Evolutionary conservation across 2,888 invertebrate species (phyloP), one percentile per base, ranked within the genome.

Genomic region (Lepidocyrtoides sp.): DNA sequence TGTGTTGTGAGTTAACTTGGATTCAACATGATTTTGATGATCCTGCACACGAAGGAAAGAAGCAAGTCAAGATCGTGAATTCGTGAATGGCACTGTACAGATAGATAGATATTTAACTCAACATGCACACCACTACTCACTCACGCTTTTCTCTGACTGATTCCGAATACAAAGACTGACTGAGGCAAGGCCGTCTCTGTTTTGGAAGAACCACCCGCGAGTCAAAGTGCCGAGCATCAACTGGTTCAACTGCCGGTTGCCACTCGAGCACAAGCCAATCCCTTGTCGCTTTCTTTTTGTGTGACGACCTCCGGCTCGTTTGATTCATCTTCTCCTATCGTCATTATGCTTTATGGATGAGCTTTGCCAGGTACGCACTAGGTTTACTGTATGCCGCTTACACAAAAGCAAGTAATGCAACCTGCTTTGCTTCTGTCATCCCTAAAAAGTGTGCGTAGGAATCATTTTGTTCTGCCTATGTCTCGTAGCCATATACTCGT

Each of bases 201-300:
- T 81, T 48, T 72, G 88, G n/a, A 87, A 86, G 93, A 93, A 89
- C 92, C 93, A 93, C 93, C 93, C 93, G 93, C 92, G 90, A 91
- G 85, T 92, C 93, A 93, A 93, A 93, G 93, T 89, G 92, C 93
- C 93, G 93, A 92, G 92, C 84, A 91, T 92, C 91, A 92, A 93
- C 92, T 93, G 93, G 93, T 91, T 93, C 93, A 92, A 93, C 92
- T 93, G 93, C 92, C 92, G 93, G 90, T 93, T 92, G 91, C 92
- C 92, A 93, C 92, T 92, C 91, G 81, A 92, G 92, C 93, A 93
- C 92, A 93, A 92, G 92, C 93, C 94, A 92, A 93, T 93, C 93
- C 92, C 88, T 83, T 82, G 82, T 83, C 89, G 84, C 85, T 91
- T 75, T 75, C 89, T 85, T 91, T 91, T 89, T 82, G 82, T 83